Base-by-base conservation (phyloP, 2,797 vertebrate genomes). In the Hapalemur alaotrensis region DNA sequence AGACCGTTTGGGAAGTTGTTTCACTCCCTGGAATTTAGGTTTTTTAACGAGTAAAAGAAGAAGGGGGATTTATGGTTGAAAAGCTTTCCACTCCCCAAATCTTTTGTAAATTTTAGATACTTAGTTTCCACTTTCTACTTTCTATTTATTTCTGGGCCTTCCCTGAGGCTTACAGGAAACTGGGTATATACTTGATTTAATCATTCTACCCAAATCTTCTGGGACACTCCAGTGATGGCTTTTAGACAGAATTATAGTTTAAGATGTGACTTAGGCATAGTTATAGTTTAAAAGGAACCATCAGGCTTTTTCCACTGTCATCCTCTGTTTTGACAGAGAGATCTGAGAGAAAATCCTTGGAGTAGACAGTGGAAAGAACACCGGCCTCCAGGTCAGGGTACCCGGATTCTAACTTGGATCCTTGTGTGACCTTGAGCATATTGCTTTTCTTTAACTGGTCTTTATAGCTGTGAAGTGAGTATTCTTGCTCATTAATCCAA, bases 401-500 rank as follows among this genome's bases (percentile, higher is more conserved):
- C 59, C 5, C n/a, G 32, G 43, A 41, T 67, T 78, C 92, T 91
- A 61, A 41, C 61, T 95, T 92, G 57, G 54, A n/a, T 92, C 41
- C 46, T 89, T 46, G 0, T 75, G n/a, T 93, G 35, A 90, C n/a
- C 52, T 50, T 65, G 35, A 69, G 12, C 59, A 43, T 67, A 32
- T 46, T 35, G n/a, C 57, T 92, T 88, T 15, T 95, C n/a, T 78
- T 65, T 89, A 73, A 76, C 15, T 52, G 38, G 2, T 73, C 59
- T 93, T 95, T 89, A 38, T 57, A 90, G 63, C 48, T 88, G 12
- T 83, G 57, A 80, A 91, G 12, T 93, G 73, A 91, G 57, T 81
- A 59, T 86, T 89, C n/a, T 83, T 89, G 78, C 17, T 96, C 4
- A 38, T 95, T 96, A 80, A 95, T 81, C 41, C 70, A 91, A 95